Base-by-base conservation (phyloP, 2,797 vertebrate genomes). In the Smutsia gigantea region DNA sequence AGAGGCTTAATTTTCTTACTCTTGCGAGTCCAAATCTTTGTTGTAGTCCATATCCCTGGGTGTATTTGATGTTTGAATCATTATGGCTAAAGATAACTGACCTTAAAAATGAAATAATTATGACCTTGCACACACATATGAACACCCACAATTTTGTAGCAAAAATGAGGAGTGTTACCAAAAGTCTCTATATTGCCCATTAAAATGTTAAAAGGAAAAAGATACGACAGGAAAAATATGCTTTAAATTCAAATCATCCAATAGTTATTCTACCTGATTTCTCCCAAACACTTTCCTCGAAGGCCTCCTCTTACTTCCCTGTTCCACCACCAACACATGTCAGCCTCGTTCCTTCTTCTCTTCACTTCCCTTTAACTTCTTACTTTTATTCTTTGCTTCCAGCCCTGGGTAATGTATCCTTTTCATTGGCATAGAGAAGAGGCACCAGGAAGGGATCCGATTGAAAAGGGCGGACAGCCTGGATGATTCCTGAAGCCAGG, bases 61-160 rank as follows among this genome's bases (percentile, higher is more conserved):
- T 94, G 18, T 94, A 51, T 89, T 94, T 81, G 72, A 42, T 93
- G 51, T 93, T 90, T 91, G 39, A 90, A 69, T 95, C 71, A 57
- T 86, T 89, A 59, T 59, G 34, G 59, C 34, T 94, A 91, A 83
- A 8, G 49, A 89, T 81, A 96, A 93, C 23, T 91, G 64, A 94
- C 53, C 94, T 90, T 61, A 96, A 75, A 95, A 94, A 63, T 75
- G 42, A 6, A 87, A 96, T 87, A 77, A 84, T 87, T 94, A 85
- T 96, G 64, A 96, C 59, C 82, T 92, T 19, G 15, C 46, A 85
- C 39, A 57, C 18, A 42, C 13, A 77, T 25, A 59, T 59, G 46
- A 25, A 53, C 13, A 57, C 9, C 19, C 51, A 29, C 4, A 77
- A 63, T 90, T 95, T 72, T 92, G 1, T 51, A 95, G 59, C 87